Evolutionary conservation across 2,797 vertebrate genomes (phyloP).

Genomic region (Acrossocheilus fasciatus): DNA sequence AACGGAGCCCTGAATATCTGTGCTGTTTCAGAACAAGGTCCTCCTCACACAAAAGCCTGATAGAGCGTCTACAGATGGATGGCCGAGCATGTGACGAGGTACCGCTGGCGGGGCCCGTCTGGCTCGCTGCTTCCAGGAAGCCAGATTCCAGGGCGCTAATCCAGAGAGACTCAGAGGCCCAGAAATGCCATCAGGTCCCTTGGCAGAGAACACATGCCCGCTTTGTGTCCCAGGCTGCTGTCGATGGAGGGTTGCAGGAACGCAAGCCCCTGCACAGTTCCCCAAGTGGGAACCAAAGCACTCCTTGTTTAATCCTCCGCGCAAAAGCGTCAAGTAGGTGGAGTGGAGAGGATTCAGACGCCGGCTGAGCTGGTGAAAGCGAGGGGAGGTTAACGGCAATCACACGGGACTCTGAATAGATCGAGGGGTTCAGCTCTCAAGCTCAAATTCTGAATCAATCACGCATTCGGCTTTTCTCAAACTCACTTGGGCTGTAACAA

Average conservation of each 20-base stretch:
- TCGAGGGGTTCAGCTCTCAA: slow-evolving; percentile 13
- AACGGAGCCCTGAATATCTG: not conserved
- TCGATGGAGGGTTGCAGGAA: slow-evolving; percentile 43
- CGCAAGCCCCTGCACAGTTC: slow-evolving; percentile 24
- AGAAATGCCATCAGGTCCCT: slow-evolving; percentile 56
- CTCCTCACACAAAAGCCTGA: slow-evolving; percentile 53
- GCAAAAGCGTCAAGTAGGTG: slow-evolving; percentile 40
- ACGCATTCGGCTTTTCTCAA: not conserved
- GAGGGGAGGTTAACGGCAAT: slow-evolving; percentile 34
- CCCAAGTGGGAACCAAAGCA: slow-evolving; percentile 34
- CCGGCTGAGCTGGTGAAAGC: not conserved
- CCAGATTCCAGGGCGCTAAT: slow-evolving; percentile 56
- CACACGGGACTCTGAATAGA: slow-evolving; percentile 35
- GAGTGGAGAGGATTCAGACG: not conserved
- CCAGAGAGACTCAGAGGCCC: slow-evolving; percentile 51
- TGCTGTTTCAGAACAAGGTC: slow-evolving; percentile 35
- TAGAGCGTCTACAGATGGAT: slow-evolving; percentile 49
- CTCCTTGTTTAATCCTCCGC: slow-evolving; percentile 49
- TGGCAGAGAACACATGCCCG: slow-evolving; percentile 57
- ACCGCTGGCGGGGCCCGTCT: slow-evolving; percentile 35
- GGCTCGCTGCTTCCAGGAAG: slow-evolving; percentile 57
- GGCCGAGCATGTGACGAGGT: slow-evolving; percentile 50
- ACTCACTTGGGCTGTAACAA: slow-evolving; percentile 25
- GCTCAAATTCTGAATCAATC: slow-evolving; percentile 21
- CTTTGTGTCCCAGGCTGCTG: slow-evolving; percentile 49